phyloP scores from a whole-genome alignment of 2,797 vertebrate genomes.

The Pipistrellus pygmaeus region DNA sequence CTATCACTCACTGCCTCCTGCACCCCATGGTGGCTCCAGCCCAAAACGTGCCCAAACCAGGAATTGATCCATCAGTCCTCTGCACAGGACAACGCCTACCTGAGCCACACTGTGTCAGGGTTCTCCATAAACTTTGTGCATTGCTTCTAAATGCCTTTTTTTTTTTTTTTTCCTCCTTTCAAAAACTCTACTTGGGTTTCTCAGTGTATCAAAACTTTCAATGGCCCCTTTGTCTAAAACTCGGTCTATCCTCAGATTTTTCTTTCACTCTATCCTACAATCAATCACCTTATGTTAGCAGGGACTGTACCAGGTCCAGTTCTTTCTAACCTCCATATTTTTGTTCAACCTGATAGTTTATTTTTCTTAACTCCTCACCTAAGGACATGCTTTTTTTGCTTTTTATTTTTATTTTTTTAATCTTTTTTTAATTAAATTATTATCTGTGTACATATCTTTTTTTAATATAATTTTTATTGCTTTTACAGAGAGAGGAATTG shows the following conservation, averaged over 20 bases:
- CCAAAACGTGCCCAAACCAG: no score
- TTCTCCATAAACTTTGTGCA: background rate
- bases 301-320: background rate
- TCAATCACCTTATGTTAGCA: background rate
- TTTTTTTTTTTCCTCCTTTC: background rate
- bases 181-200: background rate
- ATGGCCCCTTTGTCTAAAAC: background rate
- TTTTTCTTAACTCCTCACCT: background rate
- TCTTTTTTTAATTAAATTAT: no score
- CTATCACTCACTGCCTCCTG: no score
- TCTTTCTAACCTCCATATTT: background rate
- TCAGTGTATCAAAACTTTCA: background rate
- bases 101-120: no score
- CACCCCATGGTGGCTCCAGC: no score
- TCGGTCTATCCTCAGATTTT: background rate
- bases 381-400: background rate
- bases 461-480: no score
- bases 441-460: no score
- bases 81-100: no score
- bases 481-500: no score
- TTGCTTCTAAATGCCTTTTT: background rate
- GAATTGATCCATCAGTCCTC: no score
- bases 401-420: no score
- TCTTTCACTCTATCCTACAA: background rate
- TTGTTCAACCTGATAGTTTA: background rate